Evolutionary conservation across 1,140 invertebrate genomes (phyloP).

Genomic region (Ceratosolen solmsi): DNA sequence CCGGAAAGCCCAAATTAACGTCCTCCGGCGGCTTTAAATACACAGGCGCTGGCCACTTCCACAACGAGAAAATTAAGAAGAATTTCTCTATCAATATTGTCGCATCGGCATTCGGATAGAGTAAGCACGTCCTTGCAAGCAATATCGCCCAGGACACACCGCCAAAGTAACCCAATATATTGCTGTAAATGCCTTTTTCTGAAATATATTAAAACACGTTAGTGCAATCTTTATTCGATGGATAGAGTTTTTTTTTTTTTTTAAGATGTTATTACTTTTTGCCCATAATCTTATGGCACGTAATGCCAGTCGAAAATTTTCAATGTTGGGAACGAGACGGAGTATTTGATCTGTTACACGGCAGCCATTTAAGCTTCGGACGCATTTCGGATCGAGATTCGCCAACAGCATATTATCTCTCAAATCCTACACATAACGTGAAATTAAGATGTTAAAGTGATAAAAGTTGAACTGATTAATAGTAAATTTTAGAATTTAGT

Average conservation of each 20-base stretch:
- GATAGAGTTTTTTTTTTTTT: background rate
- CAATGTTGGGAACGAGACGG: slow-evolving; percentile 7
- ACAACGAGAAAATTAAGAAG: slow-evolving; percentile 1
- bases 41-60: slow-evolving; percentile 25
- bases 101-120: slow-evolving; percentile 15
- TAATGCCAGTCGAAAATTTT: slow-evolving; percentile 31
- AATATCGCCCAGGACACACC: slow-evolving; percentile 31
- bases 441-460: no score
- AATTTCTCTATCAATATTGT: slow-evolving; percentile 18
- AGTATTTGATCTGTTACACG: slow-evolving; percentile 17
- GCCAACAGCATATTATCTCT: background rate
- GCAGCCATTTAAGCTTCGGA: slow-evolving; percentile 23
- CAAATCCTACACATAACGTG: slow-evolving; percentile 20
- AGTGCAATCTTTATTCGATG: background rate
- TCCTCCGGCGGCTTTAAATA: background rate
- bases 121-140: background rate
- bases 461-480: no score
- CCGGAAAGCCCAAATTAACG: slow-evolving; percentile 23
- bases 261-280: background rate
- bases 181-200: slow-evolving; percentile 35
- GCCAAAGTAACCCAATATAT: slow-evolving; percentile 26
- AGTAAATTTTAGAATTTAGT: no score
- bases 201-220: background rate
- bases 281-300: slow-evolving; percentile 29
- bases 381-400: slow-evolving; percentile 1